A percentile compares a stretch with the other conserved stretches of the same genome.
Conservation (phyloP, 2,113 vertebrate genomes). For the Tenebrosternarchus preto region DNA sequence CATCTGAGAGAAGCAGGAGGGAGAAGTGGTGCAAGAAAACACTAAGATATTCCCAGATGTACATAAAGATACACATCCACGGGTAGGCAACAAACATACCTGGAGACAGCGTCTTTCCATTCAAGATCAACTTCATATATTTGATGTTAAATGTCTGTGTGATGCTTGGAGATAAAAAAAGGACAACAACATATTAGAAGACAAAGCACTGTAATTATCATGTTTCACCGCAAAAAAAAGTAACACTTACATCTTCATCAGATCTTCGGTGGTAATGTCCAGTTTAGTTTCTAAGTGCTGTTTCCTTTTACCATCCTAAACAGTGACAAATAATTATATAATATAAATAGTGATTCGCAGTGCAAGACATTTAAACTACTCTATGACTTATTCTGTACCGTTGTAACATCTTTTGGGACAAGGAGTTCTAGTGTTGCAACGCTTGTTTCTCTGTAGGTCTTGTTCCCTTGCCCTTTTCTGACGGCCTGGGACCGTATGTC, state of each 20-base stretch:
- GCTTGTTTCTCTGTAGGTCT: conserved; percentile 79
- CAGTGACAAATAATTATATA: not conserved
- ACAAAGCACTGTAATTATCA: not conserved
- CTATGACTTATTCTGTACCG: conserved; percentile 47
- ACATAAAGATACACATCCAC: not conserved
- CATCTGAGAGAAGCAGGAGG: conserved; percentile 67
- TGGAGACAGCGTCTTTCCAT: conserved; percentile 63
- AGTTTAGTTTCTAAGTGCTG: conserved; percentile 80
- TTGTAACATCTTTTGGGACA: conserved; percentile 70
- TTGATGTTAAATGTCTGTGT: conserved; percentile 57
- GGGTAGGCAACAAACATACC: conserved; percentile 63
- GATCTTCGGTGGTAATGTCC: conserved; percentile 80
- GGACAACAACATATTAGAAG: not conserved
- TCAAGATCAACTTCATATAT: conserved; percentile 72
- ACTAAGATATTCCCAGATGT: not conserved
- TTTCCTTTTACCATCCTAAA: conserved; percentile 68
- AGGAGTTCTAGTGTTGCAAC: conserved; percentile 87
- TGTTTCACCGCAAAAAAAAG: not conserved
- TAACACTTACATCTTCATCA: conserved; percentile 81
- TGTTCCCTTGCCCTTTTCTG: conserved; percentile 82
- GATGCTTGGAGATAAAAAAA: conserved; percentile 62
- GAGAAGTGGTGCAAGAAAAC: not conserved
- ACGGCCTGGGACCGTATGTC: conserved; percentile 82
- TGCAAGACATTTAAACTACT: not conserved
- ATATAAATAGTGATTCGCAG: too few relatives aligned